Conservation (phyloP, 1,140 invertebrate genomes). For the Drosophila nebulosa region DNA sequence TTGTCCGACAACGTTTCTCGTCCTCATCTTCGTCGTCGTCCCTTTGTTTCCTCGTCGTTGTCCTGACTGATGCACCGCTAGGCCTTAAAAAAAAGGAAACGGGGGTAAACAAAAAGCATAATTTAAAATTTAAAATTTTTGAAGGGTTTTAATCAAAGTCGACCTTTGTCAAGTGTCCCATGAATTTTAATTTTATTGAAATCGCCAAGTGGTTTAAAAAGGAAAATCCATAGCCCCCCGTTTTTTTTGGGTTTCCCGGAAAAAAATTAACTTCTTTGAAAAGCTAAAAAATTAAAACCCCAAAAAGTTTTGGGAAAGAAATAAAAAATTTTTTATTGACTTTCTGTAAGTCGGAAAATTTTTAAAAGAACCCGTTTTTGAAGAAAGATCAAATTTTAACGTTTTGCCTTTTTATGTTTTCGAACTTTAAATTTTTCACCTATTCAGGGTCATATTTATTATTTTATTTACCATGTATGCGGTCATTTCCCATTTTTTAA, state of each 20-base stretch:
- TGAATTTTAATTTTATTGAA: slow-evolving; percentile 31
- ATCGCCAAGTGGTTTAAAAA: background rate
- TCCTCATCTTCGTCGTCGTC: slow-evolving; percentile 34
- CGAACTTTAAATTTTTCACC: too few relatives aligned
- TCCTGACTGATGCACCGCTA: slow-evolving; percentile 41
- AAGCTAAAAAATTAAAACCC: too few relatives aligned
- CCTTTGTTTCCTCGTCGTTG: slow-evolving; percentile 50
- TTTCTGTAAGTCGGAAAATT: too few relatives aligned
- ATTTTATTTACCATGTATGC: slow-evolving; percentile 81
- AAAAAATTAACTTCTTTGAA: too few relatives aligned
- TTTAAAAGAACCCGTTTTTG: too few relatives aligned
- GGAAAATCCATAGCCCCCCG: too few relatives aligned
- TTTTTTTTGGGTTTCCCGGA: too few relatives aligned
- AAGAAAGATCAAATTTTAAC: too few relatives aligned
- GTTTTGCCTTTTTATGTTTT: too few relatives aligned
- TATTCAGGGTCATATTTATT: too few relatives aligned
- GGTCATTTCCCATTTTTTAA: slow-evolving; percentile 84
- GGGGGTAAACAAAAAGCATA: background rate
- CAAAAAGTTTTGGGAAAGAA: too few relatives aligned
- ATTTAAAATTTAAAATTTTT: slow-evolving; percentile 25
- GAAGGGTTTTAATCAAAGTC: background rate
- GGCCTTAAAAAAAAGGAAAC: slow-evolving; percentile 38
- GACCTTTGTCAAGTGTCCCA: slow-evolving; percentile 35
- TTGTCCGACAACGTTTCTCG: slow-evolving; percentile 19
- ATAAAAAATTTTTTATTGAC: too few relatives aligned